Percentiles rank a stretch among this genome's conserved stretches.
Conservation (phyloP, 2,888 invertebrate species). For the Aleiodes testaceus region DNA sequence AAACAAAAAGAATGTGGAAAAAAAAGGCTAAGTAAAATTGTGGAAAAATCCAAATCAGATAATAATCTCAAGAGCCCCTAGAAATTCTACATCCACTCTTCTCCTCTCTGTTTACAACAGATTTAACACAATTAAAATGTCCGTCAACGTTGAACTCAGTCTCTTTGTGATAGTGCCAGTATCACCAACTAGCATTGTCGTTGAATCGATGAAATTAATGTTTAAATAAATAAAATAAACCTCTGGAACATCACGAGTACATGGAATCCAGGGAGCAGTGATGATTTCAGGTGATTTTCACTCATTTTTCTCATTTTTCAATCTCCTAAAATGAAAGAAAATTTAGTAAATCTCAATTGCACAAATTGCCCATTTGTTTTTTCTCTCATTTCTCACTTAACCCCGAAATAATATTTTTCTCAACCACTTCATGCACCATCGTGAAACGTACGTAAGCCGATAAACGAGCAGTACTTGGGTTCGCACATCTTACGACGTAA, state of each 20-base stretch:
- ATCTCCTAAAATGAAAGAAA: too few relatives aligned
- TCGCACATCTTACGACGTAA: slow-evolving; percentile 39
- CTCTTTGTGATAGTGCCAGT: slow-evolving; percentile 10
- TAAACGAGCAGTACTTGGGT: slow-evolving; percentile 30
- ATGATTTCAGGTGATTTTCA: too few relatives aligned
- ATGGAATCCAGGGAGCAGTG: too few relatives aligned
- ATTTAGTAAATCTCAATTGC: too few relatives aligned
- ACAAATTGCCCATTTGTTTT: too few relatives aligned
- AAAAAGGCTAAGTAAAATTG: slow-evolving; percentile 31
- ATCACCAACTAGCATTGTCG: slow-evolving; percentile 22
- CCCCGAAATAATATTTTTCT: not conserved
- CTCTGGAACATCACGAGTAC: not conserved
- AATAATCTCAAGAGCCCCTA: not conserved
- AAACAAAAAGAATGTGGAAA: slow-evolving; percentile 44
- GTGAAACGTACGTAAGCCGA: slow-evolving; percentile 32
- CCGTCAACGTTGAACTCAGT: slow-evolving; percentile 4
- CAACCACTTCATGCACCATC: slow-evolving; percentile 6
- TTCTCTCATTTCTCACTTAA: too few relatives aligned
- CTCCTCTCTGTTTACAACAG: not conserved
- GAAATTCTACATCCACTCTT: not conserved
- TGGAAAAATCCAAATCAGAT: slow-evolving; percentile 16
- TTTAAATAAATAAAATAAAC: not conserved
- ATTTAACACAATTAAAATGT: not conserved
- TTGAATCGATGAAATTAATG: not conserved
- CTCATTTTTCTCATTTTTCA: too few relatives aligned